phyloP scores from a whole-genome alignment of 2,797 vertebrate species.

The Alectoris magna region DNA sequence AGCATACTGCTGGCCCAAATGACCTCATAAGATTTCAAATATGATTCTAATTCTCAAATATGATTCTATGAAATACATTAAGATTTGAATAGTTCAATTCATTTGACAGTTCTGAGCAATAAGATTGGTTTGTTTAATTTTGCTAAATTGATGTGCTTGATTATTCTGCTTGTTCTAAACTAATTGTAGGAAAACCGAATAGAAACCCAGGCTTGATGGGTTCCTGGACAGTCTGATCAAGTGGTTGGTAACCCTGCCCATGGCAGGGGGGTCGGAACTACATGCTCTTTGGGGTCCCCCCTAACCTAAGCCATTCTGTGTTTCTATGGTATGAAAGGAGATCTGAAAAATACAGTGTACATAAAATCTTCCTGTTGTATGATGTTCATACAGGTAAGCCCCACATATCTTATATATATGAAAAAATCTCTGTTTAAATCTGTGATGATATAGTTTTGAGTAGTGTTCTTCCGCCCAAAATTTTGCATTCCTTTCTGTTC shows the following conservation, averaged over 20 bases:
- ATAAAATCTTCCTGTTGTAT: neutral
- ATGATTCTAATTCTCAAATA: too few relatives aligned
- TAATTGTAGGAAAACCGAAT: neutral
- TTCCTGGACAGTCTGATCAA: too few relatives aligned
- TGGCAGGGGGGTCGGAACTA: too few relatives aligned
- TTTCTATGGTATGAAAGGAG: neutral
- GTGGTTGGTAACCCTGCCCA: too few relatives aligned
- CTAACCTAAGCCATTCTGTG: too few relatives aligned
- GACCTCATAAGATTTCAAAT: neutral
- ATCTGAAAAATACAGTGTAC: neutral
- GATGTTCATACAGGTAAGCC: neutral
- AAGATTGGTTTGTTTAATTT: neutral
- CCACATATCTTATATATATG: fast-evolving
- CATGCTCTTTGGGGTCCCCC: too few relatives aligned
- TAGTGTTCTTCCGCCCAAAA: neutral
- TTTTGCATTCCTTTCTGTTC: neutral
- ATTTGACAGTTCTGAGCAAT: neutral
- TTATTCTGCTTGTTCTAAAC: neutral
- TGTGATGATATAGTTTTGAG: neutral
- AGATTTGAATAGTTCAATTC: neutral
- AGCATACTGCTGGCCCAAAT: neutral
- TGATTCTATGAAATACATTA: neutral
- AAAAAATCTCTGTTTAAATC: neutral
- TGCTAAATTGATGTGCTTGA: neutral
- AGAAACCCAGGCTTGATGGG: neutral